Evolutionary conservation across 2,113 vertebrate genomes (phyloP), one percentile per base, ranked within the genome.

Genomic region (Thinocorus orbignyianus): DNA sequence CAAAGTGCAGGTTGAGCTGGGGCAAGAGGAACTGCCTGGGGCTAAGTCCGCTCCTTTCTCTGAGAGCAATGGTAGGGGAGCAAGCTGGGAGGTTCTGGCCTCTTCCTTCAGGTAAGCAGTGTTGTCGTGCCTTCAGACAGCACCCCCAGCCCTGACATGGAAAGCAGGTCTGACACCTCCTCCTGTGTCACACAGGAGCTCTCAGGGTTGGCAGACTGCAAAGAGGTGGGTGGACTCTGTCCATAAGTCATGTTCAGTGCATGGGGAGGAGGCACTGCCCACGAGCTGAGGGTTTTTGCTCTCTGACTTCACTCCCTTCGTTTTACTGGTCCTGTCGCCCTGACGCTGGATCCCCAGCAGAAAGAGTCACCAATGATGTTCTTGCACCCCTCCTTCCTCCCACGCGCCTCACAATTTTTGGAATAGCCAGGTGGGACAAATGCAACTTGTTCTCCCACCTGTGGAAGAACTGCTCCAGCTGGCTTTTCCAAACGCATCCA

Each of bases 381-480:
- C 54, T 41, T 71, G 62, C n/a, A 70, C 54, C 52, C 68, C 73
- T 82, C 86, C 85, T 88, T 83, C 74, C 69, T 90, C 95, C 93
- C 82, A 90, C 33, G 0, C 35, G 5, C 30, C 66, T 94, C 92
- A 61, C 24, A 17, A 28, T 6, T 72, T 79, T 88, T 77, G 44
- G 82, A 83, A 44, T 35, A 86, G 46, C 57, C 85, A 85, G 54
- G 54, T 0, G 0, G 61, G 51, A 91, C 81, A 89, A 93, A 93
- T 11, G 9, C 8, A 39, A 37, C 64, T 81, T 58, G 76, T 90
- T 94, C 62, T 72, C n/a, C 48, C 4, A 8, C 66, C 73, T 35
- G 54, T 72, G 51, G 60, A 58, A 87, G 68, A 94, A 77, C 92
- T 72, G 90, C 84, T 91, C 86, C 81, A 82, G 73, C 91, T 94